Percentiles rank a stretch among this genome's conserved stretches.
phyloP scores from a whole-genome alignment of 2,888 invertebrate species.

The Lysandra bellargus region DNA sequence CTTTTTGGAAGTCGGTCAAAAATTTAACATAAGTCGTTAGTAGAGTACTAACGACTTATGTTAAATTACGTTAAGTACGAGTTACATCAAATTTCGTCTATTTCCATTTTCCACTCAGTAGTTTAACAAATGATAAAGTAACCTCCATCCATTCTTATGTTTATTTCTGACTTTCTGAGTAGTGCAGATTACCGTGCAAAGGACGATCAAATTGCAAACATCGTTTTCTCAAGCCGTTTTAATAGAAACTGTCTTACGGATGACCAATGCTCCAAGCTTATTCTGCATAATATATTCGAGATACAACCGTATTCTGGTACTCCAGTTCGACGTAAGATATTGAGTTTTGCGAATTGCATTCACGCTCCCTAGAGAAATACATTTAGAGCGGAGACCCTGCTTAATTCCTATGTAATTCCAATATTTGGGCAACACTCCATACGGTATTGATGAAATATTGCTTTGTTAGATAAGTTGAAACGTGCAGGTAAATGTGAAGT shows the following conservation, averaged over 20 bases:
- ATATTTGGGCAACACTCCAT: slow-evolving; percentile 17
- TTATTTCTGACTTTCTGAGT: too few relatives aligned
- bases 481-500: not conserved
- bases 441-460: not conserved
- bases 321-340: slow-evolving; percentile 37
- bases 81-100: too few relatives aligned
- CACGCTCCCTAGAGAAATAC: slow-evolving; percentile 39
- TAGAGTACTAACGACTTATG: too few relatives aligned
- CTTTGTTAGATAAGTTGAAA: not conserved
- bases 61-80: too few relatives aligned
- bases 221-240: not conserved
- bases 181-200: too few relatives aligned
- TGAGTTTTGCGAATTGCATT: slow-evolving; percentile 41
- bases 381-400: slow-evolving; percentile 32
- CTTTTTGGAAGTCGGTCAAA: too few relatives aligned
- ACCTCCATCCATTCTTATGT: too few relatives aligned
- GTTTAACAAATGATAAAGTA: too few relatives aligned
- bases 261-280: not conserved
- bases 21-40: too few relatives aligned
- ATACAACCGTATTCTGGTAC: slow-evolving; percentile 36
- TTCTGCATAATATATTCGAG: slow-evolving; percentile 10
- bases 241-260: not conserved
- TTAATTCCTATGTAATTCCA: slow-evolving; percentile 20
- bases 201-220: not conserved
- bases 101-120: too few relatives aligned